Percentiles rank a stretch among this genome's conserved stretches.
Conservation (phyloP, 2,113 vertebrate species). For the Amia ocellicauda region DNA sequence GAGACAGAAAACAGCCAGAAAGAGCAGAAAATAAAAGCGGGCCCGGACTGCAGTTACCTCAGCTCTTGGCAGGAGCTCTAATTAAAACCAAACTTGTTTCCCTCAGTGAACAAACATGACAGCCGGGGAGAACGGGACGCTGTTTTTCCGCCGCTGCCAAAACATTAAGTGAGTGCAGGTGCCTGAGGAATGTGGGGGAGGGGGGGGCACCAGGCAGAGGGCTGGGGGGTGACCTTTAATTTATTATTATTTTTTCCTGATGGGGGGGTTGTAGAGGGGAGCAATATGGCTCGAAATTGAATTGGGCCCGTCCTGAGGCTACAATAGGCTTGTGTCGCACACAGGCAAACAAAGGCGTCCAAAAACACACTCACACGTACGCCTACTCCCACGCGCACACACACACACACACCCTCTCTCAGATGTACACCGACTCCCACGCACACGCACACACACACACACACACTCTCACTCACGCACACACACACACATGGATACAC, state of each 20-base stretch:
- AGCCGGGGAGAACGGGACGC: constrained; percentile 57
- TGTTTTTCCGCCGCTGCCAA: constrained; percentile 57
- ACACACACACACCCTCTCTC: no score
- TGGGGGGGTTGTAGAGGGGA: background rate
- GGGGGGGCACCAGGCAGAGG: constrained; percentile 7
- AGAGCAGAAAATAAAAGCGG: constrained; percentile 37
- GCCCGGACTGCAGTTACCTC: constrained; percentile 61
- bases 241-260: background rate
- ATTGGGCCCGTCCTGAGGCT: no score
- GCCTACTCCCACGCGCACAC: constrained; percentile 11
- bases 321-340: no score
- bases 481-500: no score
- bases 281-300: no score
- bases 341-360: no score
- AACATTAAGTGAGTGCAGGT: constrained; percentile 83
- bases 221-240: constrained; percentile 48
- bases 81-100: constrained; percentile 83
- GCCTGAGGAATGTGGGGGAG: constrained; percentile 68
- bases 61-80: constrained; percentile 67
- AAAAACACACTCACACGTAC: constrained; percentile 10
- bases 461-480: no score
- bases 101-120: constrained; percentile 72
- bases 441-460: no score
- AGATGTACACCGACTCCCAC: no score
- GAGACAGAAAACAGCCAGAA: constrained; percentile 34